Percentiles rank a stretch among this genome's conserved stretches.
phyloP scores from a whole-genome alignment of 2,888 invertebrate species.

The Eustalomyia histrio region DNA sequence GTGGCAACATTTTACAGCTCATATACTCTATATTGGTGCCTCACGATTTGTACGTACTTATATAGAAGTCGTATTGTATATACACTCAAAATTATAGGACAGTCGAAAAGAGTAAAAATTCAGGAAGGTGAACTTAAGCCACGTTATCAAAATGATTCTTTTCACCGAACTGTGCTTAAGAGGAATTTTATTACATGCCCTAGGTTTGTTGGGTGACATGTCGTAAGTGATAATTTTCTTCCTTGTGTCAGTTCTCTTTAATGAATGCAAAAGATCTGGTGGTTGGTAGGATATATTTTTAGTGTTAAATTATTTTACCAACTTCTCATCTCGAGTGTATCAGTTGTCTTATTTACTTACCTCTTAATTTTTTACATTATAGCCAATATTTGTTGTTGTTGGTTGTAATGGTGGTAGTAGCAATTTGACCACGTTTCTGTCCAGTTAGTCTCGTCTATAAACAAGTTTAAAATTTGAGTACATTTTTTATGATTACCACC shows the following conservation, averaged over 20 bases:
- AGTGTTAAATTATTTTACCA: background rate
- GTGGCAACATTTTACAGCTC: constrained; percentile 52
- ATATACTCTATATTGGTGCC: constrained; percentile 12
- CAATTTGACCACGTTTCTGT: constrained; percentile 8
- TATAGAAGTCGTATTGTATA: background rate
- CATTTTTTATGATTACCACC: constrained; percentile 30
- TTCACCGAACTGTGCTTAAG: no score
- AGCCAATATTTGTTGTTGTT: background rate
- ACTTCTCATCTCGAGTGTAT: background rate
- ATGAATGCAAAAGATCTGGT: no score
- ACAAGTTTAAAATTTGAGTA: constrained; percentile 34
- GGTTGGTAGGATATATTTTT: no score
- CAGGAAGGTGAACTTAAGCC: no score
- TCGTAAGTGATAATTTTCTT: no score
- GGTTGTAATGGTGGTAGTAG: background rate
- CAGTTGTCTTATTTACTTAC: constrained; percentile 48
- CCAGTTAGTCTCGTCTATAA: constrained; percentile 26
- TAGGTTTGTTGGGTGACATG: no score
- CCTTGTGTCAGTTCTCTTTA: no score
- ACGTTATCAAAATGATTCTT: no score
- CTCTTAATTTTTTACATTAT: background rate
- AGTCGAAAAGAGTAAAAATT: no score
- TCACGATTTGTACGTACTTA: background rate
- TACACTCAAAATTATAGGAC: no score
- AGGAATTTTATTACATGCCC: no score